A percentile compares a stretch with the other conserved stretches of the same genome.
Conservation (phyloP, 2,888 invertebrate species). For the Osedax frankpressi region DNA sequence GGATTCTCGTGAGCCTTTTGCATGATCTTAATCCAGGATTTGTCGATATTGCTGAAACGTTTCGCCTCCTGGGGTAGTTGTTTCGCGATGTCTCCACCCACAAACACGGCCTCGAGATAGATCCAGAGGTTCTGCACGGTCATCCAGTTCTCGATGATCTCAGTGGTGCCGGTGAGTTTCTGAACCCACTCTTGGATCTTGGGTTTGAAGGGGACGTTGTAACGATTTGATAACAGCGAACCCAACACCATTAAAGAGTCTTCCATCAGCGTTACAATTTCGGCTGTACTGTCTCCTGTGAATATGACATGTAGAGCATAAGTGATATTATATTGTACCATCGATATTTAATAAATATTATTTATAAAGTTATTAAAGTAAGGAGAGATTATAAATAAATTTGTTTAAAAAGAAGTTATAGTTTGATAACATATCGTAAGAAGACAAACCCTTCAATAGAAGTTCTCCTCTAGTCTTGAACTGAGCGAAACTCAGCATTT, state of each 20-base stretch:
- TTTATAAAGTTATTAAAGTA: no score
- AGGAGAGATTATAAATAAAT: no score
- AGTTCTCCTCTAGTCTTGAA: constrained; percentile 89
- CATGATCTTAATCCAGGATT: constrained; percentile 76
- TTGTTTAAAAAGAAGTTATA: no score
- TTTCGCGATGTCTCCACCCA: constrained; percentile 93
- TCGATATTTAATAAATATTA: no score
- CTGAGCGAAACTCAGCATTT: constrained; percentile 75
- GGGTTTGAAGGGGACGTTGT: constrained; percentile 89
- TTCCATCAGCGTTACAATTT: constrained; percentile 84
- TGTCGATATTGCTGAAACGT: constrained; percentile 81
- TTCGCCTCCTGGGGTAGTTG: constrained; percentile 61
- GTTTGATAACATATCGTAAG: no score
- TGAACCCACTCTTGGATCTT: constrained; percentile 92
- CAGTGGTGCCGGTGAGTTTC: constrained; percentile 86
- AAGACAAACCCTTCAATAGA: constrained; percentile 57
- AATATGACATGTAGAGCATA: no score
- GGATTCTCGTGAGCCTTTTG: constrained; percentile 89
- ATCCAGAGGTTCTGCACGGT: constrained; percentile 97
- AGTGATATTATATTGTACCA: no score
- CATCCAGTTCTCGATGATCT: constrained; percentile 90
- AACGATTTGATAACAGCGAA: constrained; percentile 78
- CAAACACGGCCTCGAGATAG: constrained; percentile 90
- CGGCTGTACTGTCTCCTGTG: constrained; percentile 83
- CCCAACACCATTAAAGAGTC: constrained; percentile 90